These are phyloP conservation scores for Lomographa bimaculata DNA, from an alignment of 2,888 invertebrate genomes.

Conservation along the genomic window DNA sequence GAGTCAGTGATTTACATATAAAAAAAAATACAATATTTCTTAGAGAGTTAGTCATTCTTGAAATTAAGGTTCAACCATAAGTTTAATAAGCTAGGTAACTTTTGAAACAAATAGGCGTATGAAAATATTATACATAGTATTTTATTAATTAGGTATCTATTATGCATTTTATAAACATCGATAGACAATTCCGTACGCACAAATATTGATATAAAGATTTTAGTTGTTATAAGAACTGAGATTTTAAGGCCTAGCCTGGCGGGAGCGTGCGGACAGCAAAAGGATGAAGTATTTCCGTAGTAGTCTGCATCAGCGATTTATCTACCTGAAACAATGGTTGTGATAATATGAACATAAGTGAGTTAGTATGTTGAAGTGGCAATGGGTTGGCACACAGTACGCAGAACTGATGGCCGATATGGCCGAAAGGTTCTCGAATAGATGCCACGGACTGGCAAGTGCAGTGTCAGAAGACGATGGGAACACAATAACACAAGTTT, in stretches of 20 bases:
- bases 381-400: too few species aligned
- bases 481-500: too few species aligned
- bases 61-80: slow-evolving; percentile 2
- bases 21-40: slow-evolving; percentile 4
- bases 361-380: too few species aligned
- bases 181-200: slow-evolving; percentile 27
- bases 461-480: too few species aligned
- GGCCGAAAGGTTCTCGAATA: too few species aligned
- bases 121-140: slow-evolving; percentile 15
- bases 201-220: slow-evolving; percentile 20
- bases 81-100: slow-evolving; percentile 8
- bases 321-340: slow-evolving; percentile 62
- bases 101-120: slow-evolving; percentile 6
- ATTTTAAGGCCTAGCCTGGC: slow-evolving; percentile 37
- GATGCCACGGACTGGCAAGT: too few species aligned
- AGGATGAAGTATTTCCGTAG: slow-evolving; percentile 34
- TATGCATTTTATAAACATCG: slow-evolving; percentile 25
- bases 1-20: slow-evolving; percentile 15
- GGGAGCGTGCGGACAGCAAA: slow-evolving; percentile 29
- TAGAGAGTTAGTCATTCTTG: slow-evolving; percentile 13
- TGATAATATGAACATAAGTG: too few species aligned
- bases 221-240: slow-evolving; percentile 35
- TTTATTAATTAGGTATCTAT: slow-evolving; percentile 21
- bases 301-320: slow-evolving; percentile 39
- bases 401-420: too few species aligned